Conservation (phyloP, 2,797 vertebrate species). For the Triplophysa bombifrons region DNA sequence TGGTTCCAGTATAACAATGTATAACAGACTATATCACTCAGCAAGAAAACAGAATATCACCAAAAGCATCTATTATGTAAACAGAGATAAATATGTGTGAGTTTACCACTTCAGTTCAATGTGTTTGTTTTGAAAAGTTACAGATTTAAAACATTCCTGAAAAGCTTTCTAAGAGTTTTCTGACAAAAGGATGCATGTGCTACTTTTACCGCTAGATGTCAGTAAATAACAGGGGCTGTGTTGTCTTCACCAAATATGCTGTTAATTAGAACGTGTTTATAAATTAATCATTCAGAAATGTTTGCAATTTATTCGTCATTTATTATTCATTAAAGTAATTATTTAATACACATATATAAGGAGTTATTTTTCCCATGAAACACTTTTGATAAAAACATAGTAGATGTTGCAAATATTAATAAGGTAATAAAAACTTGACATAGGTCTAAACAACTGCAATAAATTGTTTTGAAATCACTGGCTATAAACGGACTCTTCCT, state of each 20-base stretch:
- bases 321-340: no score
- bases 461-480: background rate
- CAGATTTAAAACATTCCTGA: no score
- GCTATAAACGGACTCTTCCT: background rate
- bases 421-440: no score
- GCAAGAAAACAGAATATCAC: background rate
- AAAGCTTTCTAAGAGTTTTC: background rate
- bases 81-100: background rate
- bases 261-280: background rate
- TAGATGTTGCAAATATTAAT: background rate
- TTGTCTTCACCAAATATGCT: background rate
- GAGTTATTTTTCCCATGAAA: no score
- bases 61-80: background rate
- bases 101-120: background rate
- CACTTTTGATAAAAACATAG: background rate
- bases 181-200: background rate
- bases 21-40: no score
- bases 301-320: background rate
- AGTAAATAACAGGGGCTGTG: constrained; percentile 13
- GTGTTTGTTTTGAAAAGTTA: background rate
- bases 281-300: background rate
- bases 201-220: constrained; percentile 46
- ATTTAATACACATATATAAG: no score
- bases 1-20: background rate
- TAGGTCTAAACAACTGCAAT: background rate